Conservation (phyloP, 2,797 vertebrate genomes). For the Sphenodon punctatus region DNA sequence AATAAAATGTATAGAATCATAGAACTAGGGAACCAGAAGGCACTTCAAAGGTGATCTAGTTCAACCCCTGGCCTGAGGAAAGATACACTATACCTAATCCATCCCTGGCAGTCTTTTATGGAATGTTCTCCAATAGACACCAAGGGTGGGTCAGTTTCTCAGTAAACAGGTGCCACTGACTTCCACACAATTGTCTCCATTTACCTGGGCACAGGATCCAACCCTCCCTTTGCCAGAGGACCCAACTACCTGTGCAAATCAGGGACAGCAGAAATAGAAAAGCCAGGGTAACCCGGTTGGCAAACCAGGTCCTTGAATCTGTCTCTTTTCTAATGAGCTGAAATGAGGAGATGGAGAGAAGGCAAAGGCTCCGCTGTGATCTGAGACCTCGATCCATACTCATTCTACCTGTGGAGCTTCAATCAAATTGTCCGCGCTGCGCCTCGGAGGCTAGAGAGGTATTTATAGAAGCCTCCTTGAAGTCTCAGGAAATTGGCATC, state of each 20-base stretch:
- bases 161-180: neutral
- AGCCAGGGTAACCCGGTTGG: neutral
- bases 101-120: too few species aligned
- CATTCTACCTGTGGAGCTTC: neutral
- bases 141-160: too few species aligned
- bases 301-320: neutral
- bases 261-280: neutral
- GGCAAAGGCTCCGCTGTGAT: accelerated
- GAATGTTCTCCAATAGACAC: too few species aligned
- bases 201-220: neutral
- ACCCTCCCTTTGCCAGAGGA: neutral
- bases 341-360: neutral
- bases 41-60: too few species aligned
- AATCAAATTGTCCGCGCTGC: accelerated
- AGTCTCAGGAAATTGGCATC: neutral
- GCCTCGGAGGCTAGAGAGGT: neutral
- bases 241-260: neutral
- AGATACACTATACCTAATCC: too few species aligned
- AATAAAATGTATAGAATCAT: too few species aligned
- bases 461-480: slow-evolving; percentile 1
- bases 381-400: slow-evolving; percentile 35
- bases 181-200: neutral
- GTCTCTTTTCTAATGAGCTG: slow-evolving; percentile 18
- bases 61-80: too few species aligned
- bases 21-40: too few species aligned